phyloP scores from a whole-genome alignment of 2,113 vertebrate species.

The Scomber japonicus region DNA sequence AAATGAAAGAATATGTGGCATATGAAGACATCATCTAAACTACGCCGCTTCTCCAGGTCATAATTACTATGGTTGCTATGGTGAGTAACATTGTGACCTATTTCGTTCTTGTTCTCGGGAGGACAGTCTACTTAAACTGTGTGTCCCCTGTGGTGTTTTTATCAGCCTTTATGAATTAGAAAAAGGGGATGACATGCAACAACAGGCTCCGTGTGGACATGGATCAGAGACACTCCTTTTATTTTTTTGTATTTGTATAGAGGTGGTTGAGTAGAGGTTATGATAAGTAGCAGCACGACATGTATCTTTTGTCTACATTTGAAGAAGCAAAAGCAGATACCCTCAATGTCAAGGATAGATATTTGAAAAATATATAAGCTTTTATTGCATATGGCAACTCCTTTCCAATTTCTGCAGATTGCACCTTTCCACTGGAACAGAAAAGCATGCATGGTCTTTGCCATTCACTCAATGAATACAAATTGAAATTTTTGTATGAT shows the following conservation, averaged over 20 bases:
- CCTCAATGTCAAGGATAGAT: neutral
- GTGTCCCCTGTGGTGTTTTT: neutral
- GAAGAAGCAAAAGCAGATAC: neutral
- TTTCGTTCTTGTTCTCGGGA: too few relatives aligned
- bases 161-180: too few relatives aligned
- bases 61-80: too few relatives aligned
- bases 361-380: neutral
- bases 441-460: neutral
- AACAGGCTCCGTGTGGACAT: neutral
- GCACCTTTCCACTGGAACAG: neutral
- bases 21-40: too few relatives aligned
- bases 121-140: too few relatives aligned
- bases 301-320: neutral
- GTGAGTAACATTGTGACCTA: too few relatives aligned
- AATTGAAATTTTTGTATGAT: constrained; percentile 23
- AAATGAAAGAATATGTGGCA: too few relatives aligned
- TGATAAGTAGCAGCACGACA: neutral
- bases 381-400: neutral
- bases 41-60: too few relatives aligned
- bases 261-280: neutral
- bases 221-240: neutral
- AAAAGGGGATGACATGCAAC: neutral
- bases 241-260: neutral
- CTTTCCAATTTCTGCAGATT: neutral
- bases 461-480: constrained; percentile 26